Evolutionary conservation across 2,113 vertebrate genomes (phyloP).

Genomic region (Phaethornis superciliosus): DNA sequence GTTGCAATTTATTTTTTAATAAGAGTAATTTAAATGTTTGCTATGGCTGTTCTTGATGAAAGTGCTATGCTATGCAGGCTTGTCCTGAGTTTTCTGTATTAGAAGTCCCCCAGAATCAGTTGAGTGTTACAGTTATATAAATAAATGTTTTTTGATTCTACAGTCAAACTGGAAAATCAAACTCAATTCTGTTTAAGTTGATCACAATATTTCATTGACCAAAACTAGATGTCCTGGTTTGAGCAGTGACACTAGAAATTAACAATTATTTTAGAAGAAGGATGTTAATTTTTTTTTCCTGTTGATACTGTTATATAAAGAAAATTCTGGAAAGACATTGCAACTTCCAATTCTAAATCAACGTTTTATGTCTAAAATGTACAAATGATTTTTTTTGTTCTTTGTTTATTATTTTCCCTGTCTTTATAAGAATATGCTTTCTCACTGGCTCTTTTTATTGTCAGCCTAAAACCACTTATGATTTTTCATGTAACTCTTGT

Average conservation of each 20-base stretch:
- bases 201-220: background rate
- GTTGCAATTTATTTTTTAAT: background rate
- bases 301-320: background rate
- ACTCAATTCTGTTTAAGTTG: background rate
- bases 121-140: background rate
- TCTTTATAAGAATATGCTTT: background rate
- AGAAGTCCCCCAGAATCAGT: background rate
- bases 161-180: background rate
- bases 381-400: background rate
- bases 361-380: background rate
- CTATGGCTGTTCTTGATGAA: background rate
- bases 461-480: background rate
- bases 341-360: no score
- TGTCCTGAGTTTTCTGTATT: background rate
- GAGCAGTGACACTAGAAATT: no score
- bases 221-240: no score
- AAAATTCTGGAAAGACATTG: background rate
- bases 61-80: background rate
- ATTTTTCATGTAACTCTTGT: background rate
- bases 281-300: background rate
- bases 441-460: background rate
- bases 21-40: background rate
- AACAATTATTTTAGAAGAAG: background rate
- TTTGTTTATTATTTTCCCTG: background rate
- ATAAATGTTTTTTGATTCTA: background rate